Conservation (phyloP, 2,113 vertebrate species). For the Notiomystis cincta region DNA sequence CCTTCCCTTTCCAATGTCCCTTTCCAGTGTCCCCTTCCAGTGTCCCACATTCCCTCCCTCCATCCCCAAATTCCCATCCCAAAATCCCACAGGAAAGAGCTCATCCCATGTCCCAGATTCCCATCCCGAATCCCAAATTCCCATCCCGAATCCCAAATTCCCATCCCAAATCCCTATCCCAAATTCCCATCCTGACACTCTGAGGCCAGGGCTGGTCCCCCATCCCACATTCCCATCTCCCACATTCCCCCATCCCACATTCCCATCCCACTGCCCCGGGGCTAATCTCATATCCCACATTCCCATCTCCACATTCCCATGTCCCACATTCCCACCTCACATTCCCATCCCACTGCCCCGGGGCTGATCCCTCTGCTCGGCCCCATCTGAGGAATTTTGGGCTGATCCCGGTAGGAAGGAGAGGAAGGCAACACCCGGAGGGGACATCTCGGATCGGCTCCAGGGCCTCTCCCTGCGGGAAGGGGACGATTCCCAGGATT, state of each 20-base stretch:
- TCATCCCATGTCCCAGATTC: not conserved
- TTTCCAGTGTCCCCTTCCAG: not conserved
- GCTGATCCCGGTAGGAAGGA: slow-evolving; percentile 72
- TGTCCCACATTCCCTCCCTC: not conserved
- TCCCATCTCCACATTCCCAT: not conserved
- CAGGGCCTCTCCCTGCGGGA: slow-evolving; percentile 73
- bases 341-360: too few species aligned
- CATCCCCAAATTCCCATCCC: not conserved
- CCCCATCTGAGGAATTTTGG: not conserved
- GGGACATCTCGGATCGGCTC: slow-evolving; percentile 72
- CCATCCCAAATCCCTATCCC: not conserved
- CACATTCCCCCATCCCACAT: not conserved
- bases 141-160: not conserved
- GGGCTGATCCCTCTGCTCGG: too few species aligned
- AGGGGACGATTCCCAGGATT: not conserved
- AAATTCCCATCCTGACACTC: not conserved
- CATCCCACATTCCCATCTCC: not conserved
- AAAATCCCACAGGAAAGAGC: too few species aligned
- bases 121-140: too few species aligned
- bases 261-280: too few species aligned
- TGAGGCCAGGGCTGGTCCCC: too few species aligned
- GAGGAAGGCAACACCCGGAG: slow-evolving; percentile 31
- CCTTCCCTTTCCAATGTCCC: not conserved
- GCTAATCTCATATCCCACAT: too few species aligned
- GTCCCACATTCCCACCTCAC: too few species aligned